A percentile compares a stretch with the other conserved stretches of the same genome.
Evolutionary conservation across 2,113 vertebrate genomes (phyloP).

Genomic region (Notiomystis cincta): DNA sequence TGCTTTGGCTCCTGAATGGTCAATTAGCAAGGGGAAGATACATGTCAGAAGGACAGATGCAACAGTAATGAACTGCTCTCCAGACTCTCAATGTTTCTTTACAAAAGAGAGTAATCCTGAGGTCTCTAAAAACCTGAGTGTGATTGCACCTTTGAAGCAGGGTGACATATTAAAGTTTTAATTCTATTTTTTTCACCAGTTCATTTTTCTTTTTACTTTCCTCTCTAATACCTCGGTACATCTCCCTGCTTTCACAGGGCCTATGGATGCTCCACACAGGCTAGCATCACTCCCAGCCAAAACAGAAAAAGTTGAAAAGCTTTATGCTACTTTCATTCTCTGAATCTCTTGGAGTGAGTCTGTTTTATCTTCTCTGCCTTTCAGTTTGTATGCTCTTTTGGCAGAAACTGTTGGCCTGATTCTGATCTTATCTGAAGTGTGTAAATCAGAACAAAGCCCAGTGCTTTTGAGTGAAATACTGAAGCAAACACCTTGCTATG

Average conservation of each 20-base stretch:
- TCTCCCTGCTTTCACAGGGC: neutral
- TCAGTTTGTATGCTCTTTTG: conserved; percentile 34
- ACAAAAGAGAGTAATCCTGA: neutral
- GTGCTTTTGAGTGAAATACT: conserved; percentile 10
- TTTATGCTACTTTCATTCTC: conserved; percentile 12
- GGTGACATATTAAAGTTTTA: neutral
- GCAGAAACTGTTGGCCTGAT: conserved; percentile 40
- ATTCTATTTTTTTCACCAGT: neutral
- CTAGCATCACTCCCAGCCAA: neutral
- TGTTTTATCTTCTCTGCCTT: conserved; percentile 46
- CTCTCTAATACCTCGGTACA: neutral
- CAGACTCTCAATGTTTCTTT: neutral
- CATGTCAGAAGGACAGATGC: neutral
- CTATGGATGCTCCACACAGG: neutral
- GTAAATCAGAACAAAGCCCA: conserved; percentile 39
- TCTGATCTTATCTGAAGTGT: conserved; percentile 35
- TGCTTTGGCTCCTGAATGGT: neutral
- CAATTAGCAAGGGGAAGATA: neutral
- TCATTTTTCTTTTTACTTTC: neutral
- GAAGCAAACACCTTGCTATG: neutral
- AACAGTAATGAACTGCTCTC: neutral
- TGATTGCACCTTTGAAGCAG: neutral
- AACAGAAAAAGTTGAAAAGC: conserved; percentile 17
- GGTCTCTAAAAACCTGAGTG: neutral
- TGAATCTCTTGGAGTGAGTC: conserved; percentile 15